Evolutionary conservation across 35 echinoderm and acorn worm genomes (phyloP), one percentile per base, ranked within the genome.

Genomic region (Diadema setosum): DNA sequence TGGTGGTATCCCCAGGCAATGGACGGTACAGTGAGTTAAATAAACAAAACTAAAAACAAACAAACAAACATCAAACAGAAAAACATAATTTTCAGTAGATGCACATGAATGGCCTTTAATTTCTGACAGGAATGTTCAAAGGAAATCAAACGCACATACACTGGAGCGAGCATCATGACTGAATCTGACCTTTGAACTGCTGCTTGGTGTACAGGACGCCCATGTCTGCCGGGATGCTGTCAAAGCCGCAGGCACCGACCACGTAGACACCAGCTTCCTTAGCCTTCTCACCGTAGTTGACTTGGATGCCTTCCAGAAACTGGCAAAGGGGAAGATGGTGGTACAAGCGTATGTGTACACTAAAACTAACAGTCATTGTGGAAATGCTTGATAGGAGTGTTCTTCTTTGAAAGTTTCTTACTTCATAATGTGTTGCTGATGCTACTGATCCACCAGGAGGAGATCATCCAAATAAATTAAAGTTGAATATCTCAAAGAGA

Each of bases 221-320:
- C 91, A 97, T 90, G 49, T 97, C 95, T 76, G 95, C 84, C 37
- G 95, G 95, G 48, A 97, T 94, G 60, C 95, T 93, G 39, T 97
- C 95, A 82, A 93, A 97, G 24, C 95, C 95, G 88, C 95, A 97
- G 17, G 91, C 58, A 23, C 91, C 91, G 7, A 97, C 81, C 16
- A 97, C 87, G 85, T 94, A 94, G 3, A 97, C 95, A 23, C 65
- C 64, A 26, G 82, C 84, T 34, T 87, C 80, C 82, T 97, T 91
- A 3, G 95, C 95, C 45, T 81, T 87, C 31, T 87, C 39, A 49
- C 87, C 70, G 52, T 91, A 97, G 37, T 97, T 89, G 21, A 97
- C 60, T 26, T 91, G 84, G 21, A 94, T 86, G 46, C 86, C 83
- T 69, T 97, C 95, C 36, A 97, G 45, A 46, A 91, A 97, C 95